These are phyloP conservation scores for Propithecus coquereli DNA, from an alignment of 2,113 vertebrate genomes.

Conservation along the genomic window DNA sequence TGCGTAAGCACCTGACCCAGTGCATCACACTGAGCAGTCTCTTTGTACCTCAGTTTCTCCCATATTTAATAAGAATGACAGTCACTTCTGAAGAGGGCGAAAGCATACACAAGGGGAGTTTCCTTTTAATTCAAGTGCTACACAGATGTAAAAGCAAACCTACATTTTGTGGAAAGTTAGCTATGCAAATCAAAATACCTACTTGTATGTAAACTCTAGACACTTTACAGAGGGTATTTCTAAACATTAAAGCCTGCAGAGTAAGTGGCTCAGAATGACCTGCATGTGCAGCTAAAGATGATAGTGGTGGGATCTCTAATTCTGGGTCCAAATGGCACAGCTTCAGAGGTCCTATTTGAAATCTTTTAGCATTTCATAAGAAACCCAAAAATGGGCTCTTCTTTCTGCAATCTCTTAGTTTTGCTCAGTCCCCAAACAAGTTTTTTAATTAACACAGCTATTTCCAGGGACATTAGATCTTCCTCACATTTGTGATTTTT, in stretches of 20 bases:
- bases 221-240: not conserved
- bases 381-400: not conserved
- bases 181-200: not conserved
- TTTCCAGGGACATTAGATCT: not conserved
- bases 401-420: not conserved
- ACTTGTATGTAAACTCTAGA: not conserved
- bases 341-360: not conserved
- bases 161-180: not conserved
- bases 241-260: not conserved
- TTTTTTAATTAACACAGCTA: not conserved
- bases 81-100: not conserved
- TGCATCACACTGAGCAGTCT: not conserved
- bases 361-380: not conserved
- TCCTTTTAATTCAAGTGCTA: not conserved
- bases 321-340: not conserved
- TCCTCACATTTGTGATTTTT: not conserved
- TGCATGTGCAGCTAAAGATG: not conserved
- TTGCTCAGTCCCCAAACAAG: not conserved
- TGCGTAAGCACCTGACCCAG: not conserved
- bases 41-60: slow-evolving; percentile 11
- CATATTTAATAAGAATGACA: not conserved
- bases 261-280: not conserved
- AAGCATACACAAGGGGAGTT: not conserved
- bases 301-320: not conserved
- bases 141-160: not conserved